Conservation (phyloP, 2,113 vertebrate species). For the Bothrops jararaca region DNA sequence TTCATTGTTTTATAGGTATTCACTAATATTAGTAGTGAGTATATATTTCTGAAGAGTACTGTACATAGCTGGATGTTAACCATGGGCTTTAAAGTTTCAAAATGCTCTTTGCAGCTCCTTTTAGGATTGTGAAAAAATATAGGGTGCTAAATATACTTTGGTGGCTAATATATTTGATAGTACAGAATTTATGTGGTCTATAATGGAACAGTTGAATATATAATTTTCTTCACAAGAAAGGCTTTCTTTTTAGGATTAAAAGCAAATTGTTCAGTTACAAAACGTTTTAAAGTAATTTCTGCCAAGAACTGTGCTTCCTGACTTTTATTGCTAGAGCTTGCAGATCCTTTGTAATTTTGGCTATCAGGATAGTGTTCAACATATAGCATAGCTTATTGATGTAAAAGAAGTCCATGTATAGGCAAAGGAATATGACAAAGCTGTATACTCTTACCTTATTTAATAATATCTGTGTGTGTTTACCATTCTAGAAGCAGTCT, state of each 20-base stretch:
- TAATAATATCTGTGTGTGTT: too few relatives aligned
- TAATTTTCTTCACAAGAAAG: background rate
- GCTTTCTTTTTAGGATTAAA: background rate
- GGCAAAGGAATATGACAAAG: too few relatives aligned
- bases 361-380: too few relatives aligned
- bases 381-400: too few relatives aligned
- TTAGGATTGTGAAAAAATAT: slow-evolving; percentile 37
- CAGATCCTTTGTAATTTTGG: too few relatives aligned
- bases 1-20: slow-evolving; percentile 29
- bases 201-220: slow-evolving; percentile 12
- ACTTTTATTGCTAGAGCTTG: too few relatives aligned
- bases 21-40: slow-evolving; percentile 34
- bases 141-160: slow-evolving; percentile 38
- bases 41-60: slow-evolving; percentile 35
- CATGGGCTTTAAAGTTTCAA: slow-evolving; percentile 24
- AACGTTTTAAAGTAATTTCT: slow-evolving; percentile 2
- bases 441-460: too few relatives aligned
- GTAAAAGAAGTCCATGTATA: too few relatives aligned
- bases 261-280: background rate
- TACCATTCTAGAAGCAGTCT: too few relatives aligned
- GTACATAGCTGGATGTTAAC: slow-evolving; percentile 23
- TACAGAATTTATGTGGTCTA: background rate
- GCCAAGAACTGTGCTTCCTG: background rate
- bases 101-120: slow-evolving; percentile 32
- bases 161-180: background rate